Evolutionary conservation across 2,797 vertebrate species (phyloP).

Genomic region (Chiroxiphia lanceolata): DNA sequence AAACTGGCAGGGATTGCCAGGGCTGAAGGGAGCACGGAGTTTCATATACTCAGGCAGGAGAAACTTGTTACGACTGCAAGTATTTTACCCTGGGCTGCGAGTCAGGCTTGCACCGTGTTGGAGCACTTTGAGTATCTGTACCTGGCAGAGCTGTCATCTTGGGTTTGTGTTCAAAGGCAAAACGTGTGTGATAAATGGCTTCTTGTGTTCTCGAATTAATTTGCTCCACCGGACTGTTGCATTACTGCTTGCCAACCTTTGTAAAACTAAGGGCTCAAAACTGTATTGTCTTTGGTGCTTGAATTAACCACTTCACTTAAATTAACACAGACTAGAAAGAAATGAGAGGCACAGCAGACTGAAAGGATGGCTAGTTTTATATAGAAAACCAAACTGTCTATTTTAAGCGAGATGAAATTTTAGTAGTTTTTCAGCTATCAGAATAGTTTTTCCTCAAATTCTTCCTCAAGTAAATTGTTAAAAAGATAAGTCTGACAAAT

Average conservation of each 20-base stretch:
- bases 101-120: fast-evolving
- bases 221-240: neutral
- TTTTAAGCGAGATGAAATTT: neutral
- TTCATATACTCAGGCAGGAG: neutral
- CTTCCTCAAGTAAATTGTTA: neutral
- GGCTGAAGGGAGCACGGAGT: neutral
- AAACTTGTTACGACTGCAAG: neutral
- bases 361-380: neutral
- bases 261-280: neutral
- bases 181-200: neutral
- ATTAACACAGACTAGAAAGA: neutral
- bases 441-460: neutral
- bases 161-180: neutral
- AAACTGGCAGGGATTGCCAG: neutral
- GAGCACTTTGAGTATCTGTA: neutral
- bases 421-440: neutral
- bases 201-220: neutral
- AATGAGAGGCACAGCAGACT: neutral
- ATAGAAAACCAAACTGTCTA: neutral
- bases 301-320: neutral
- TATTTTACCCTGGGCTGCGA: neutral
- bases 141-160: neutral
- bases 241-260: neutral
- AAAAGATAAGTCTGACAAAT: neutral
- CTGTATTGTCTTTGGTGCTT: neutral